A percentile compares a stretch with the other conserved stretches of the same genome.
Evolutionary conservation across 2,888 invertebrate genomes (phyloP).

Genomic region (Philonicus albiceps): DNA sequence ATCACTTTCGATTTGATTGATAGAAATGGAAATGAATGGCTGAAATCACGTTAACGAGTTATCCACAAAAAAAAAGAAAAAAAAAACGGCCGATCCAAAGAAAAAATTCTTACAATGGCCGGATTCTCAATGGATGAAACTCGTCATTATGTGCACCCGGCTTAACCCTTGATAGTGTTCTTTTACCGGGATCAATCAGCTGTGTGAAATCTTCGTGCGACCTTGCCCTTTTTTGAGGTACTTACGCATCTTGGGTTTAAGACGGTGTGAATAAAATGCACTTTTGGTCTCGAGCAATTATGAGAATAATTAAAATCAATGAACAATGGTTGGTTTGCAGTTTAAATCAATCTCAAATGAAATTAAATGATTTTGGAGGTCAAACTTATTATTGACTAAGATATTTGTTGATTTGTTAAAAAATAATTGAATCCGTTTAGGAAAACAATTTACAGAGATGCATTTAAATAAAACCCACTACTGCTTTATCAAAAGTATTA

Average conservation of each 20-base stretch:
- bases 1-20: conserved; percentile 26
- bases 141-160: background rate
- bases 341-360: no score
- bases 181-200: background rate
- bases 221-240: background rate
- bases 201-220: background rate
- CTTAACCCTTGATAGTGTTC: background rate
- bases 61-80: background rate
- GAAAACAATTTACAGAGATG: no score
- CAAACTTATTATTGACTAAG: no score
- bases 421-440: no score
- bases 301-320: background rate
- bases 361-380: no score
- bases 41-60: conserved; percentile 27
- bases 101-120: background rate
- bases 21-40: conserved; percentile 28
- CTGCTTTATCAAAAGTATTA: no score
- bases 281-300: background rate
- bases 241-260: background rate
- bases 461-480: no score
- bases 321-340: background rate
- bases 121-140: background rate
- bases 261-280: background rate
- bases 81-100: background rate
- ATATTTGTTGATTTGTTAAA: no score